Evolutionary conservation across 1,140 invertebrate species (phyloP).

Genomic region (Drosophila sp.): DNA sequence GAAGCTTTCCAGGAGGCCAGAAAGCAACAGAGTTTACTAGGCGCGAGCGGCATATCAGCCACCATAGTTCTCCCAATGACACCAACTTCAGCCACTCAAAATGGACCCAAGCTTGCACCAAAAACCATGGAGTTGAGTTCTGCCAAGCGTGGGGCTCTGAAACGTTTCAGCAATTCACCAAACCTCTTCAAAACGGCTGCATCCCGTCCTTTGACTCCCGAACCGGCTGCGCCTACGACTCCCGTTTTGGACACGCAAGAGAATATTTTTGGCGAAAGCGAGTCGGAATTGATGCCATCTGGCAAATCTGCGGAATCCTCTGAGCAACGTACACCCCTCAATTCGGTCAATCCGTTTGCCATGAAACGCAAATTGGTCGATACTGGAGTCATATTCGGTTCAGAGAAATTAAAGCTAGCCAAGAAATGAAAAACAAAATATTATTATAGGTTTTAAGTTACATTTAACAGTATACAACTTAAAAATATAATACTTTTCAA

Average conservation of each 20-base stretch:
- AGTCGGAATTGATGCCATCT: constrained; percentile 32
- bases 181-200: constrained; percentile 62
- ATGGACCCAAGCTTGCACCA: constrained; percentile 58
- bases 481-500: neutral
- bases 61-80: constrained; percentile 64
- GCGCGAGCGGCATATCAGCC: constrained; percentile 60
- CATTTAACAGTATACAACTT: constrained; percentile 8
- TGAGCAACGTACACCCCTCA: constrained; percentile 55
- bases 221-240: constrained; percentile 17
- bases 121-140: constrained; percentile 71
- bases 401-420: constrained; percentile 70
- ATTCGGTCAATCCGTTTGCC: constrained; percentile 75
- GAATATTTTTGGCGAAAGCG: constrained; percentile 67
- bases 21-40: constrained; percentile 62
- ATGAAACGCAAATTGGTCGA: constrained; percentile 74
- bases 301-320: constrained; percentile 29
- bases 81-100: constrained; percentile 16
- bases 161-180: constrained; percentile 64
- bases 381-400: constrained; percentile 72
- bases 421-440: constrained; percentile 55
- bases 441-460: neutral
- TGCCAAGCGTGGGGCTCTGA: constrained; percentile 58
- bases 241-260: constrained; percentile 61
- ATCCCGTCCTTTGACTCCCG: constrained; percentile 56
- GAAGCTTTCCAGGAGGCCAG: constrained; percentile 73